Base-by-base conservation (phyloP, 2,888 invertebrate genomes). In the Syritta pipiens region DNA sequence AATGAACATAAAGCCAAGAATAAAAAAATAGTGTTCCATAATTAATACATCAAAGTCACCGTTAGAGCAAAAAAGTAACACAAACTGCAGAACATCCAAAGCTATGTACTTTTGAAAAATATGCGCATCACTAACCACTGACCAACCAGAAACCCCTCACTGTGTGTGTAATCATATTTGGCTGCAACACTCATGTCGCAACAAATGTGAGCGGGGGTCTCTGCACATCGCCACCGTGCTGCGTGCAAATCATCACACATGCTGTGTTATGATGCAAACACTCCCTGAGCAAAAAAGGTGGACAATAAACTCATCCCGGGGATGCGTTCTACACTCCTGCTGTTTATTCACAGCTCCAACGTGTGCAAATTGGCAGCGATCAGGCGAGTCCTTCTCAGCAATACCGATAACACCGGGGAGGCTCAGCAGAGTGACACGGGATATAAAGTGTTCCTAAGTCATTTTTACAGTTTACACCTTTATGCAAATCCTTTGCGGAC, bases 401-500 rank as follows among this genome's bases (percentile, higher is more conserved):
- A n/a, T n/a, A 40, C 12, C 40, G 26, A 67, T 67, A 48, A 20
- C 53, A 72, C 46, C 67, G 49, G 46, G 53, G 49, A 74, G 57
- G 55, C 67, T 67, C 22, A n/a, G n/a, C 28, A 35, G 57, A 68
- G 42, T 57, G 60, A 81, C 75, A 74, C 62, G 57, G 59, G 28
- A 59, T 63, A 75, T 69, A 81, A 81, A 69, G 81, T 81, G 81
- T 81, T 75, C 57, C 55, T 75, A 81, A 81, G 81, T 81, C 68
- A 74, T 81, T 83, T 83, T 84, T 81, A 68, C 83, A 83, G 84
- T 83, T 84, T 84, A 84, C 84, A 84, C 84, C 84, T 86, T 87
- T 88, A 88, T 88, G 87, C 87, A 88, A 88, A 87, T 88, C 84
- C 77, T n/a, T n/a, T n/a, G n/a, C n/a, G n/a, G n/a, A n/a, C n/a